These are phyloP conservation scores for Apostichopus parvimensis DNA, from an alignment of 35 echinoderm and acorn worm species.

Conservation along the genomic window DNA sequence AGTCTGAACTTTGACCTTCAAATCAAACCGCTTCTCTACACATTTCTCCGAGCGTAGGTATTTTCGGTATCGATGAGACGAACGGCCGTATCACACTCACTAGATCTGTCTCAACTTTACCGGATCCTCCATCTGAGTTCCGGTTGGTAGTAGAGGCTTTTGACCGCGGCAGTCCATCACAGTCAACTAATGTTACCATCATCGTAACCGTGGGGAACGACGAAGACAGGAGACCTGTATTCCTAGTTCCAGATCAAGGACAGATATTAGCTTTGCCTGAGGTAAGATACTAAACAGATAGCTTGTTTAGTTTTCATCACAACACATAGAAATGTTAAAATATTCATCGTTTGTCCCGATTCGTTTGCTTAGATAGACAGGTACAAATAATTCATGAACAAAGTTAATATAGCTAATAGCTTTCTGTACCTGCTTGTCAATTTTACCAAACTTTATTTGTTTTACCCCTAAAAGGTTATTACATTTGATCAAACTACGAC, in stretches of 20 bases:
- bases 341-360: no score
- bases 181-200: conserved; percentile 49
- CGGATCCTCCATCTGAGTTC: conserved; percentile 41
- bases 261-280: conserved; percentile 47
- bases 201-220: conserved; percentile 57
- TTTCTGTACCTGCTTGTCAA: no score
- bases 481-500: no score
- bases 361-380: no score
- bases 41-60: conserved; percentile 24
- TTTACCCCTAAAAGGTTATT: no score
- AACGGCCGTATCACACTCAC: conserved; percentile 60
- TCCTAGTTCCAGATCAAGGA: conserved; percentile 35
- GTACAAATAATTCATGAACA: no score
- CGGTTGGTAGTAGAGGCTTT: conserved; percentile 59
- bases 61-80: conserved; percentile 55
- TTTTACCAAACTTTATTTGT: no score
- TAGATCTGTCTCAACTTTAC: conserved; percentile 48
- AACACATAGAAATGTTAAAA: no score
- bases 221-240: conserved; percentile 39
- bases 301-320: no score
- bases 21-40: background rate
- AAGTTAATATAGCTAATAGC: no score
- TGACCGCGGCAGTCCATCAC: conserved; percentile 51
- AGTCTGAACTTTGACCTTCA: background rate
- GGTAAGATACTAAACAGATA: conserved; percentile 26